Evolutionary conservation across 2,113 vertebrate species (phyloP), one percentile per base, ranked within the genome.

Genomic region (Ariopsis seemanni): DNA sequence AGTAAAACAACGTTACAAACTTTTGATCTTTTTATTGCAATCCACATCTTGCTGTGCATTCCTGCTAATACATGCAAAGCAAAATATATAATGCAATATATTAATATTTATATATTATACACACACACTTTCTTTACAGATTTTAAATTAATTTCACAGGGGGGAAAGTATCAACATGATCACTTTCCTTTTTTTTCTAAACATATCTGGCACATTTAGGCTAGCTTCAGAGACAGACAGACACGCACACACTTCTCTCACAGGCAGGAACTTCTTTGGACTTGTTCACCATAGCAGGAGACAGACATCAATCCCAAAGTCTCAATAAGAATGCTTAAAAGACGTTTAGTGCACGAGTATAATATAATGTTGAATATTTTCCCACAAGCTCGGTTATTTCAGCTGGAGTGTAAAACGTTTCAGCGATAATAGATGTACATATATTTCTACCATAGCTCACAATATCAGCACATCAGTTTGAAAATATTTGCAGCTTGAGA

Each of bases 31-130:
- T 62, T 82, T 82, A 82, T 82, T 82, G 57, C 80, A 82, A 20
- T 82, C 30, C 57, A 82, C 57, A 48, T 62, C 57, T 60, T 82
- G 80, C 80, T 62, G 27, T 80, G 53, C 77, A 57, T 57, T 80
- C 77, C 53, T 57, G 27, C n/a, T 57, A 9, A 25, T 11, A 82
- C 30, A 22, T 62, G 80, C 57, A 82, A 82, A 82, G 79, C 79
- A 81, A 81, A 81, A 60, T 81, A 58, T 81, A 81, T 81, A 81
- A 81, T 60, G 53, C 79, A 81, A 81, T 81, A 58, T 27, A 81
- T 17, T 34, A n/a, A 27, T 27, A 27, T 55, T 53, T 20, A 72
- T 42, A 42, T 9, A 22, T n/a, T 53, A 58, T 25, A 63, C 14
- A 75, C 20, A 30, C 18, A 58, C 9, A 80, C n/a, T 4, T 11